A percentile compares a stretch with the other conserved stretches of the same genome.
Conservation (phyloP, 2,797 vertebrate species). For the Dendrocincla fuliginosa region DNA sequence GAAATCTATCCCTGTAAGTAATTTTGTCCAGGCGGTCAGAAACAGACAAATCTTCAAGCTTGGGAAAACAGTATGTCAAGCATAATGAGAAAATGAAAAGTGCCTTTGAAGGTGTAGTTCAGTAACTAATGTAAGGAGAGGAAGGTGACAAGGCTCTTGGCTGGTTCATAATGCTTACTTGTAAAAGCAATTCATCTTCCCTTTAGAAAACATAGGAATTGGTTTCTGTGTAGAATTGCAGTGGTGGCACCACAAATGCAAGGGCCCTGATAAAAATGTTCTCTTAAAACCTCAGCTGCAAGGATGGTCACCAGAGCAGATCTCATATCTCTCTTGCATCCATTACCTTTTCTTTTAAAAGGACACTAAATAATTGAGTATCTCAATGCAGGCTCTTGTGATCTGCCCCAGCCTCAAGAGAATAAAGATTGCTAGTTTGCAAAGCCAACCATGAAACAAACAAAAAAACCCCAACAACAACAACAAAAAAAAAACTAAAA, state of each 20-base stretch:
- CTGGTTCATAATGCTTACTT: background rate
- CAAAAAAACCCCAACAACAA: no score
- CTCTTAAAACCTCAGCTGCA: background rate
- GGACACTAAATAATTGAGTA: constrained; percentile 43
- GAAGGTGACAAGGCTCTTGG: background rate
- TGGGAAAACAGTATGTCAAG: background rate
- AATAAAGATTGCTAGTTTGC: constrained; percentile 16
- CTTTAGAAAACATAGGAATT: background rate
- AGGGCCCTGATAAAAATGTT: background rate
- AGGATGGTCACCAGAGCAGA: background rate
- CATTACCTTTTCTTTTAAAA: constrained; percentile 33
- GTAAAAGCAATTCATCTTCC: background rate
- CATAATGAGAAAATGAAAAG: constrained; percentile 18
- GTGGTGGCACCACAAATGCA: background rate
- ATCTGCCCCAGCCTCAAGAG: background rate
- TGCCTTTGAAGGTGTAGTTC: background rate
- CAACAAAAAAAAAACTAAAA: no score
- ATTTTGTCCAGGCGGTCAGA: background rate
- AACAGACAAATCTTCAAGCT: background rate
- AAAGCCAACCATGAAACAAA: background rate
- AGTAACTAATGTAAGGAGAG: background rate
- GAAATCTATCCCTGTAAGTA: background rate
- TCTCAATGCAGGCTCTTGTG: background rate
- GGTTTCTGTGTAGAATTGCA: background rate
- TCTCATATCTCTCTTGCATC: background rate